phyloP scores from a whole-genome alignment of 2,797 vertebrate genomes.

The Lateolabrax maculatus region DNA sequence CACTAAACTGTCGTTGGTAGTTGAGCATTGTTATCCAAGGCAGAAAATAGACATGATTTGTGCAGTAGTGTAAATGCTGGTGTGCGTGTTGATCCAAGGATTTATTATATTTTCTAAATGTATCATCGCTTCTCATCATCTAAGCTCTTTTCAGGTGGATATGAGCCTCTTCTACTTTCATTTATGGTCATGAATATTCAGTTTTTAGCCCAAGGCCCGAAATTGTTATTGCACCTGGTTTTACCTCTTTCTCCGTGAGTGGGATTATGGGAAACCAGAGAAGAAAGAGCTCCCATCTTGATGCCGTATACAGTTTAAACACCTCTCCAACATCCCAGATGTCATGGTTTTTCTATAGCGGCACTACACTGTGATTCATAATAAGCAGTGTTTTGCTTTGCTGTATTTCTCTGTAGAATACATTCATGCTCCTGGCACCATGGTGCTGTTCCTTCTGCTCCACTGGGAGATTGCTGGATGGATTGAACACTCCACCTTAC shows the following conservation, averaged over 20 bases:
- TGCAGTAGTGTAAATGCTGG: not conserved
- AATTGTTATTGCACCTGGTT: conserved; percentile 59
- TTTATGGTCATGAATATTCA: conserved; percentile 51
- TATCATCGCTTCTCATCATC: conserved; percentile 40
- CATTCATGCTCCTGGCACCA: conserved; percentile 68
- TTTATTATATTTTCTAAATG: conserved; percentile 40
- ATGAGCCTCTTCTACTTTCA: conserved; percentile 30
- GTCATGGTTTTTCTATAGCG: conserved; percentile 71
- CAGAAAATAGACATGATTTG: conserved; percentile 17
- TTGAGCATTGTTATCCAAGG: conserved; percentile 21
- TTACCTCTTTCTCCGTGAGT: conserved; percentile 27
- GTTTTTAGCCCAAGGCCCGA: conserved; percentile 49
- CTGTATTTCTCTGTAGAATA: conserved; percentile 80
- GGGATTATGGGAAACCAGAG: conserved; percentile 59
- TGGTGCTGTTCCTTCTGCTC: conserved; percentile 67
- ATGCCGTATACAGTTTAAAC: conserved; percentile 71
- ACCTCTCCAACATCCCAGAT: conserved; percentile 72
- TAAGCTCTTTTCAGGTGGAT: conserved; percentile 54
- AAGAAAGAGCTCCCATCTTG: conserved; percentile 54
- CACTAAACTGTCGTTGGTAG: conserved; percentile 43
- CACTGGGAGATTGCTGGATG: conserved; percentile 76
- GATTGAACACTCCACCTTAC: conserved; percentile 77
- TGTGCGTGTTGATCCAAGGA: conserved; percentile 18
- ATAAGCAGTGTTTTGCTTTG: conserved; percentile 78
- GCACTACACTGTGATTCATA: conserved; percentile 68